Base-by-base conservation (phyloP, 2,797 vertebrate species). In the Pangasius krempfi region DNA sequence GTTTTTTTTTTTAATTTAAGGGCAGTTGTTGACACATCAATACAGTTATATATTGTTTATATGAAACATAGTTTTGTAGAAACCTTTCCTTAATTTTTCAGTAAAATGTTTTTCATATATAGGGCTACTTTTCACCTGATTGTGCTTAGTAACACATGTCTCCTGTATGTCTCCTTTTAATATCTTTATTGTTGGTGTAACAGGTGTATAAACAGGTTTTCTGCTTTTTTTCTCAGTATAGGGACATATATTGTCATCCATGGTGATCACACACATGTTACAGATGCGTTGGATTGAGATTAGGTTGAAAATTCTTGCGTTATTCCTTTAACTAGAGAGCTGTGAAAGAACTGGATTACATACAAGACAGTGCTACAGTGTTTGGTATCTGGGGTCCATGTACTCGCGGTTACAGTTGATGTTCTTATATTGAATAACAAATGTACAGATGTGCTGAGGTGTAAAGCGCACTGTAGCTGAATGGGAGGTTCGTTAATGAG, bases 401-500 rank as follows among this genome's bases (percentile, higher is more conserved):
- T 52, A 72, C 22, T 56, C 7, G 7, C 2, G 10, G 40, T 62
- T 70, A 84, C 80, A 75, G 33, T 76, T 27, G 54, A 73, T 70
- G 85, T 56, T 87, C 68, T 68, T 76, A 78, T 58, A 84, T 60
- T 84, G 25, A 58, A 84, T 68, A 87, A 78, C 47, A 87, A 87
- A 86, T 64, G 50, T 79, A 81, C n/a, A n/a, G 72, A 78, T 78
- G 72, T 64, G 86, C 73, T 80, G 89, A 72, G 83, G 75, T 89
- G 88, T 89, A 87, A 86, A 40, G 37, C 14, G 30, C 47, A 62
- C 56, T 37, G 72, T 78, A 64, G 82, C 86, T 85, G 89, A 85
- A 88, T 80, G 56, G 73, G 52, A 80, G 56, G 56, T 80, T 73
- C 50, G 8, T 81, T 87, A 87, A 60, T 54, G 88, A 87, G 64